A percentile compares a stretch with the other conserved stretches of the same genome.
Evolutionary conservation across 2,113 vertebrate species (phyloP).

Genomic region (Macrotus californicus): DNA sequence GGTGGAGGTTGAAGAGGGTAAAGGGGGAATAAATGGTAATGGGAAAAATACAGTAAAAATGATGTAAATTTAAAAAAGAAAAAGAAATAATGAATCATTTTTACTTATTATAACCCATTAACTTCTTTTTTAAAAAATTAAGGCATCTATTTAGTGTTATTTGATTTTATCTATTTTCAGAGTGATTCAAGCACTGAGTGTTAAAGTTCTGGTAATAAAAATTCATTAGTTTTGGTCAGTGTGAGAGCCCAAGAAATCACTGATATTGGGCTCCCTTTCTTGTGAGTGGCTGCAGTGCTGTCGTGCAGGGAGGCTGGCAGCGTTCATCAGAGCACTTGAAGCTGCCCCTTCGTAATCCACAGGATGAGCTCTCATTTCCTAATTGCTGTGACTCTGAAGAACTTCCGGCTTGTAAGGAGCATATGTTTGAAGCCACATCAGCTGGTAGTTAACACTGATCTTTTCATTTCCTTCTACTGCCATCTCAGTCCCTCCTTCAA

Average conservation of each 20-base stretch:
- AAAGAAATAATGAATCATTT: background rate
- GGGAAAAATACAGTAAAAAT: no score
- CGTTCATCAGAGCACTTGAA: background rate
- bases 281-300: background rate
- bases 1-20: no score
- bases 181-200: background rate
- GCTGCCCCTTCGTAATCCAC: background rate
- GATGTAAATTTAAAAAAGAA: no score
- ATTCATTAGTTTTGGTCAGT: background rate
- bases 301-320: background rate
- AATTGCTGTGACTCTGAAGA: background rate
- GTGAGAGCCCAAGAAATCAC: background rate
- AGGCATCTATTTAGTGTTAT: background rate
- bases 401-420: background rate
- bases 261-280: background rate
- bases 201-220: background rate
- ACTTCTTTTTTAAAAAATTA: background rate
- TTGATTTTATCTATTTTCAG: slow-evolving; percentile 4
- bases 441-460: background rate
- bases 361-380: background rate
- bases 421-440: background rate
- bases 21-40: no score
- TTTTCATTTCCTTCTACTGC: background rate
- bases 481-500: background rate
- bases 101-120: background rate